Evolutionary conservation across 2,888 invertebrate genomes (phyloP), one percentile per base, ranked within the genome.

Genomic region (Limenitis arthemis): DNA sequence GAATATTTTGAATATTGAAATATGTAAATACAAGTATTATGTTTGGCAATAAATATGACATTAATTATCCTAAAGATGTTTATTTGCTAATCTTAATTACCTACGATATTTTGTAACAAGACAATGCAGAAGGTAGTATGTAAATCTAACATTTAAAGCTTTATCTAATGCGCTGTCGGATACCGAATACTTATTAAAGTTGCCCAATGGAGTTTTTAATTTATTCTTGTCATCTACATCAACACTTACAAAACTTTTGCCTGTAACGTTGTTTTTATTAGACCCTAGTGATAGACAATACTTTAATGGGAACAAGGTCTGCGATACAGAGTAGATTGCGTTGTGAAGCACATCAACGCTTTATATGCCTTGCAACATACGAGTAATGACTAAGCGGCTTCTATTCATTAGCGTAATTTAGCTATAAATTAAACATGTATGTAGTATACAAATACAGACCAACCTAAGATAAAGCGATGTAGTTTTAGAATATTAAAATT

Each of bases 251-350:
- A 59, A 54, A 61, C 64, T 56, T 58, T 67, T 61, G 58, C 61
- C 12, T 36, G 61, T 62, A 60, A 47, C 41, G 34, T 31, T 47
- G 49, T 58, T 58, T 56, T 51, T 46, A 46, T 46, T 52, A 40
- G 59, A 64, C 58, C 64, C 60, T 55, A 56, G 62, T 70, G 54
- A 60, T 54, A 79, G 70, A 82, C 77, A 80, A 81, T 77, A 62
- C 63, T 56, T 62, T 71, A 79, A 77, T 75, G 73, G 60, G 72
- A 70, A 69, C 81, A 83, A 83, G 82, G 83, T 77, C 65, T 65
- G 62, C 69, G 69, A 71, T 69, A 73, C 44, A 29, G 34, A 29
- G 38, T 42, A 70, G 70, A 74, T 77, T 74, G 73, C 73, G 68
- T 61, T 54, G 57, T 53, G 58, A 59, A 56, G 57, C 55, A 61